Evolutionary conservation across 1,140 invertebrate species (phyloP).

Genomic region (Tribolium castaneum): DNA sequence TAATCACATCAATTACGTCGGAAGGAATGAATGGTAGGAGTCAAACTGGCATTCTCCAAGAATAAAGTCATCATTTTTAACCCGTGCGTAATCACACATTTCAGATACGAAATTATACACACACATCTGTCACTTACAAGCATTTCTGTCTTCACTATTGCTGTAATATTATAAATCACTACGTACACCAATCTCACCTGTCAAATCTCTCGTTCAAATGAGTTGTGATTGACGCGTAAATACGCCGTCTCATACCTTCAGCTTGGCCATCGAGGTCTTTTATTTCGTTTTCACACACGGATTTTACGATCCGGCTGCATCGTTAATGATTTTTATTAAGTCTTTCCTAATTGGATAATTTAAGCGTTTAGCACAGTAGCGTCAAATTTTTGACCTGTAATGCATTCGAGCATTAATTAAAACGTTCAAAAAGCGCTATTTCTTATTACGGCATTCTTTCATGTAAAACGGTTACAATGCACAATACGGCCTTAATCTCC

Average conservation of each 20-base stretch:
- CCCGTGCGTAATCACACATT: slow-evolving; percentile 54
- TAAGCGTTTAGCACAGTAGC: slow-evolving; percentile 36
- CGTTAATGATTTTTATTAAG: slow-evolving; percentile 29
- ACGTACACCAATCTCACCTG: slow-evolving; percentile 57
- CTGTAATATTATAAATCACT: slow-evolving; percentile 59
- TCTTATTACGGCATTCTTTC: slow-evolving; percentile 1
- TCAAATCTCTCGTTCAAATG: slow-evolving; percentile 61
- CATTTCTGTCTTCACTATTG: slow-evolving; percentile 58
- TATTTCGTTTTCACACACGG: background rate
- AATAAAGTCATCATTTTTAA: slow-evolving; percentile 59
- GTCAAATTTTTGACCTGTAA: slow-evolving; percentile 35
- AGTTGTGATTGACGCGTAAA: slow-evolving; percentile 62
- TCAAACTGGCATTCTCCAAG: slow-evolving; percentile 41
- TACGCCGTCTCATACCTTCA: slow-evolving; percentile 51
- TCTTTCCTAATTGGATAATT: slow-evolving; percentile 40
- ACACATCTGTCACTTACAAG: slow-evolving; percentile 59
- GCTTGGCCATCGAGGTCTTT: background rate
- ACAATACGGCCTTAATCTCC: slow-evolving; percentile 10
- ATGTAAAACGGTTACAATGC: background rate
- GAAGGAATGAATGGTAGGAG: slow-evolving; percentile 31
- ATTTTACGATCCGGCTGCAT: slow-evolving; percentile 17
- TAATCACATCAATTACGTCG: slow-evolving; percentile 50
- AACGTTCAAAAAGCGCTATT: background rate
- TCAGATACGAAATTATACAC: slow-evolving; percentile 56
- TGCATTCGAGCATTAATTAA: slow-evolving; percentile 17